phyloP scores from a whole-genome alignment of 2,888 invertebrate species.

The Caenorhabditis zanzibari region DNA sequence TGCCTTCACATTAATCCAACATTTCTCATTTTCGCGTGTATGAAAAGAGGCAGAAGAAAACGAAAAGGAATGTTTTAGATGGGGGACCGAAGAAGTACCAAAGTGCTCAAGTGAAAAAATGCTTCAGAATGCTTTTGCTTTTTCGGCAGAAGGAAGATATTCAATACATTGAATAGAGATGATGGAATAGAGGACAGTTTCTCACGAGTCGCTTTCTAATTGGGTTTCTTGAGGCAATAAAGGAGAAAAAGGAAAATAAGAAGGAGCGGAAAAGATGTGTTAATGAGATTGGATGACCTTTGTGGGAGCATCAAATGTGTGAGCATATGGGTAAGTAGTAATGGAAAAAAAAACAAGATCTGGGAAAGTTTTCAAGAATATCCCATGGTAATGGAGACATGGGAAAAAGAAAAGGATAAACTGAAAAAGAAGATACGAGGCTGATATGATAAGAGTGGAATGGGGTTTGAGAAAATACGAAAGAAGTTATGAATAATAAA shows the following conservation, averaged over 20 bases:
- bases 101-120: conserved; percentile 29
- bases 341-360: background rate
- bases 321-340: conserved; percentile 30
- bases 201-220: conserved; percentile 64
- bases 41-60: conserved; percentile 3
- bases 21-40: conserved; percentile 46
- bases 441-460: conserved; percentile 48
- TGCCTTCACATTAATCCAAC: conserved; percentile 54
- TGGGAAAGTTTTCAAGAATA: background rate
- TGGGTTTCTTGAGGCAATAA: conserved; percentile 56
- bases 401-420: conserved; percentile 29
- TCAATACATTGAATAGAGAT: conserved; percentile 59
- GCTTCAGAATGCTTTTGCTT: conserved; percentile 12
- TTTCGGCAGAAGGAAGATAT: conserved; percentile 33
- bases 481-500: background rate
- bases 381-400: background rate
- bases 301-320: conserved; percentile 31
- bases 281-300: conserved; percentile 64
- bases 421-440: conserved; percentile 9
- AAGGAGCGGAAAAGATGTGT: conserved; percentile 46
- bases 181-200: conserved; percentile 50
- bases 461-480: background rate
- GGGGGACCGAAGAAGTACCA: conserved; percentile 13
- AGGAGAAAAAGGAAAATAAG: conserved; percentile 4
- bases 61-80: background rate